Evolutionary conservation across 1,140 invertebrate genomes (phyloP), one percentile per base, ranked within the genome.

Genomic region (Elysia chlorotica): DNA sequence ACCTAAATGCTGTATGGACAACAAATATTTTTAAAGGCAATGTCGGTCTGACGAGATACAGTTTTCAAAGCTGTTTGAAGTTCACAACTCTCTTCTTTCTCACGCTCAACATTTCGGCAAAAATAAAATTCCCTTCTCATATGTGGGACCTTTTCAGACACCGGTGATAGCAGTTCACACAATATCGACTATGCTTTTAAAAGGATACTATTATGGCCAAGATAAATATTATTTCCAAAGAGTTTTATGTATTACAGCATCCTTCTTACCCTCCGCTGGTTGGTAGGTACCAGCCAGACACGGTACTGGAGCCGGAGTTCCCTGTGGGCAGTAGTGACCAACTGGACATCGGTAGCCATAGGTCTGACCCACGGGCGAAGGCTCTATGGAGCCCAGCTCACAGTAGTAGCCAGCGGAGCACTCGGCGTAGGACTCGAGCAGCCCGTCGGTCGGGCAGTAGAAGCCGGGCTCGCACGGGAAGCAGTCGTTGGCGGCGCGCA

Each of bases 381-480:
- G 66, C 41, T 78, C 78, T 14, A 65, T 77, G 17, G 85, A 83
- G n/a, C 78, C 81, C 10, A 78, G 67, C 35, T 79, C 73, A 70
- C 85, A 86, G 77, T 78, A 85, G 66, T 86, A 76, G 0, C 85
- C 85, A 41, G 83, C 81, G 6, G 74, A 76, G 71, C 85, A 86
- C 25, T 76, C 30, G 21, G 57, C 78, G 38, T 69, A 72, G 0
- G 83, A 81, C 19, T 76, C 67, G 10, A 63, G 65, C 2, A 81
- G 76, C 5, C 84, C 84, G 2, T 48, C 25, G 0, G 77, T 72
- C n/a, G 80, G 78, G 65, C 85, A 86, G 73, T 85, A 85, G 23
- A 73, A 78, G 0, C 85, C 84, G 4, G 83, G 75, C 14, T 78
- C 78, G 78, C 83, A 86, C 19, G 79, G 76, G 0, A 80, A 81